Base-by-base conservation (phyloP, 2,797 vertebrate species). In the Hydrolagus colliei region DNA sequence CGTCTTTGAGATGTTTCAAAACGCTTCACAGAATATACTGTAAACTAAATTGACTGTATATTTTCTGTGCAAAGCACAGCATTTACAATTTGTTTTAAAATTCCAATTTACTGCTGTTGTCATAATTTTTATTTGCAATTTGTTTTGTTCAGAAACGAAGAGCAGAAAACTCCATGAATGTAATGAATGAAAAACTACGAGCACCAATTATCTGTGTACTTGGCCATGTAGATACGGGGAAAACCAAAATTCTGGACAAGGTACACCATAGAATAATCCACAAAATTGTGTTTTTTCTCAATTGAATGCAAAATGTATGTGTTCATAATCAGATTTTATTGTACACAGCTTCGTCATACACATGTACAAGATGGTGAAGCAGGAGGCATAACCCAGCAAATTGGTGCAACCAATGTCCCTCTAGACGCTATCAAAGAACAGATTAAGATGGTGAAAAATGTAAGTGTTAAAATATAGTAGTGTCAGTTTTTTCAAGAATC, bases 171-270 rank as follows among this genome's bases (percentile, higher is more conserved):
- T 87, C 95, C 86, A 97, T 93, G 92, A 97, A 97, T 89, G 88
- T 89, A 5, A 96, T 97, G 88, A n/a, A 89, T 6, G 96, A 97
- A 68, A 91, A 90, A 9, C 93, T 98, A 4, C 92, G 98, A 89
- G 91, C 98, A 4, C 98, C 98, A 0, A 95, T 99, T 87, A 97
- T 99, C n/a, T 99, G 98, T 91, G 97, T 99, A 62, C 93, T 99
- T 86, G 98, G 98, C 73, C 97, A 99, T 27, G 97, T 99, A 16
- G 97, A 99, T 91, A 99, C 98, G 0, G 98, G 98, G 0, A 99
- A 99, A 91, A 99, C 98, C 63, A 99, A 99, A 92, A 98, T 99
- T 92, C 93, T 99, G 20, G 97, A 99, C 92, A 99, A 99, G 96
- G 98, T 96, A 91, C 89, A 3, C 52, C 27, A 22, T 18, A 9